Evolutionary conservation across 53 echinoderm and acorn worm species (phyloP), one percentile per base, ranked within the genome.

Genomic region (Holothuria scabra): DNA sequence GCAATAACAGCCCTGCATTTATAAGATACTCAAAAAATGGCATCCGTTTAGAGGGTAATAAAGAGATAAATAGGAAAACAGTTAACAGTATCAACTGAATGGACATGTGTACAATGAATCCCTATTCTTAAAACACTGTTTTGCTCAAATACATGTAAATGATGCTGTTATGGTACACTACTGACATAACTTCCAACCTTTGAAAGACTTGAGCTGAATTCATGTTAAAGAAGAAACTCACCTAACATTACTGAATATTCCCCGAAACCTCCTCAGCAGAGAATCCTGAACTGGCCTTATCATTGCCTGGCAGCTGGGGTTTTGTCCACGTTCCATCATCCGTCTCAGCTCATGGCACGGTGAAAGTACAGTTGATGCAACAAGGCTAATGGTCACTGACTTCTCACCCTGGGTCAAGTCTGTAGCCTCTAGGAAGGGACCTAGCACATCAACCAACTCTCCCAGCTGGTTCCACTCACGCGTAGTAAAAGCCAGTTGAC

Each of bases 391-490:
- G 0, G 87, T 87, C 19, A 80, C 80, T 12, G 48, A 48, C 69
- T 32, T 2, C 35, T 75, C 60, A 82, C 87, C 81, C 68, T 81
- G 87, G 4, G 82, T 82, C n/a, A 82, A 44, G 21, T 81, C 87
- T 23, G 87, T 87, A 20, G 81, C 87, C 70, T 87, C 87, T 8
- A 55, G n/a, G 44, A 87, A 86, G 3, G 82, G 87, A 28, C 56
- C 30, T 55, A 87, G 49, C 55, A 81, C 34, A 2, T 87, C 82
- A 22, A 67, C 56, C 82, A 87, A 35, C 52, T 87, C 87, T 7
- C 20, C 82, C 46, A 87, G 62, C 70, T 87, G 87, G 60, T 41
- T 81, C 81, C 87, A 87, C 32, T 87, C 82, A 13, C 81, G 68
- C 19, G 61, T 70, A 21, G 57, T 81, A 60, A 67, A 81, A 9